Evolutionary conservation across 2,113 vertebrate species (phyloP).

Genomic region (Serranochromis macrocephalus): DNA sequence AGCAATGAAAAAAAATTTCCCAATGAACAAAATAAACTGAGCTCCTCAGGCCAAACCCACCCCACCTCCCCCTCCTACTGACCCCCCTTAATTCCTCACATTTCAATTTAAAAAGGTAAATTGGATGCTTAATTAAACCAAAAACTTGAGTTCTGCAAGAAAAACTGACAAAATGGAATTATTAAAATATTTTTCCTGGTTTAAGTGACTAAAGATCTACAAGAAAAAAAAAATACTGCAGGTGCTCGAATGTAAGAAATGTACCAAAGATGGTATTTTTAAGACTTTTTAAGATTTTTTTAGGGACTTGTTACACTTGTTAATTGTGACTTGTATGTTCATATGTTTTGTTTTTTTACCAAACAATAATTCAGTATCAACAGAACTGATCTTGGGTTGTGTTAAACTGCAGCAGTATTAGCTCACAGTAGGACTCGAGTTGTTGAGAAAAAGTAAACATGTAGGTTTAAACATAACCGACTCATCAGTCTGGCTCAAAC

Average conservation of each 20-base stretch:
- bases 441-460: constrained; percentile 17
- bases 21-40: background rate
- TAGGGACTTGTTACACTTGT: background rate
- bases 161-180: background rate
- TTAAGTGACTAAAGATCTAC: background rate
- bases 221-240: background rate
- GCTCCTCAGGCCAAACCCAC: background rate
- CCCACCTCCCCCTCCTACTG: background rate
- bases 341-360: background rate
- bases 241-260: background rate
- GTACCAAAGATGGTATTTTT: background rate
- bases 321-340: background rate
- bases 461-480: background rate
- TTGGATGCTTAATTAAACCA: background rate
- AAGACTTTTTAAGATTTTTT: background rate
- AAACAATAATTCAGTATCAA: background rate
- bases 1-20: background rate
- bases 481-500: constrained; percentile 1
- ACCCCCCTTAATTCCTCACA: background rate
- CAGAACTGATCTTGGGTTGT: background rate
- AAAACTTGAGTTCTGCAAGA: background rate
- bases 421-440: background rate
- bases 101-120: background rate
- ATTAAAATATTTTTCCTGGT: background rate
- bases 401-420: background rate